Evolutionary conservation across 2,797 vertebrate species (phyloP), one percentile per base, ranked within the genome.

Genomic region (Tapirus indicus): DNA sequence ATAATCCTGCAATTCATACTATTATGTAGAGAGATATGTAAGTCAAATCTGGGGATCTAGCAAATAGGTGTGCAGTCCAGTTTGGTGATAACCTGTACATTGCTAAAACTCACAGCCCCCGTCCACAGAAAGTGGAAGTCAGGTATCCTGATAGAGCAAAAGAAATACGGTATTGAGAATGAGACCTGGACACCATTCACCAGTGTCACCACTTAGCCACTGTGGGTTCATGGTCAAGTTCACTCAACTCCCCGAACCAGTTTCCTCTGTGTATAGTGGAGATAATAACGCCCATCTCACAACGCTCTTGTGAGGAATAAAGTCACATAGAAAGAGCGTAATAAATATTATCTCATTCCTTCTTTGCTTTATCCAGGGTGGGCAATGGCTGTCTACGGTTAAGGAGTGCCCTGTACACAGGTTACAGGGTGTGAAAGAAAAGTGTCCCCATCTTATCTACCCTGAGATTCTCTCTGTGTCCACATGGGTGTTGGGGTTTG

Each of bases 31-130:
- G 68, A 86, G 7, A 44, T 13, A 52, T 20, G 1, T 16, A 64
- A 83, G 62, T 89, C 84, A 96, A 60, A 83, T 21, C 29, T 47
- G 62, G 27, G 20, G 64, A 58, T 25, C 56, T 80, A 79, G 54
- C 29, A 71, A 86, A 52, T 21, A 49, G 54, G 54, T 66, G 56
- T 85, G 1, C 13, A 72, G 38, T 69, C 29, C 52, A 79, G 7
- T 60, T 83, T 60, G 60, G 68, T 89, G n/a, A 58, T 69, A 41
- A 49, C 25, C 17, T 41, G 18, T 2, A 6, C 11, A 5, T 27
- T 60, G 27, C 62, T 69, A 83, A 91, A 47, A 5, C 41, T 32
- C 8, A 11, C 23, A 52, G 41, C 41, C 47, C 41, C 2, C 1
- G 12, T 38, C n/a, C 62, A 6, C 35, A 52, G 38, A 83, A 54